Conservation (phyloP, 2,113 vertebrate species). For the Rana temporaria region DNA sequence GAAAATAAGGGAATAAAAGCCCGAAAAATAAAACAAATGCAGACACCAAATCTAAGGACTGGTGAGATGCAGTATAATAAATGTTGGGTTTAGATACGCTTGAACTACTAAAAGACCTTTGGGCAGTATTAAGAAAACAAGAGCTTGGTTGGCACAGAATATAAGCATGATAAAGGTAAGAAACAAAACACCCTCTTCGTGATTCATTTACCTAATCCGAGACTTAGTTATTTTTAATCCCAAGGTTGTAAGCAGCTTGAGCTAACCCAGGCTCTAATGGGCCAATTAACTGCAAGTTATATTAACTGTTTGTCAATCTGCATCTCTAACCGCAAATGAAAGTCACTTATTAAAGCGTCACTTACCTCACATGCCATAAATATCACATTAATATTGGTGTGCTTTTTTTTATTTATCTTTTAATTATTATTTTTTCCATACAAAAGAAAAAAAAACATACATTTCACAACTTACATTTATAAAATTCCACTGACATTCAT, state of each 20-base stretch:
- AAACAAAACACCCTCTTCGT: background rate
- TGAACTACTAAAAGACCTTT: too few species aligned
- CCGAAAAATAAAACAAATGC: too few species aligned
- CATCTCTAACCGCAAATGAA: background rate
- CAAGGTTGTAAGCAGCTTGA: constrained; percentile 35
- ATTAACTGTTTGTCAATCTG: constrained; percentile 20
- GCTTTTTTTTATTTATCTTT: too few species aligned
- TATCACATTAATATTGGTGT: background rate
- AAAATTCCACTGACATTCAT: too few species aligned
- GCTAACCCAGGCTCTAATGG: constrained; percentile 26
- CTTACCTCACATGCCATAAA: background rate
- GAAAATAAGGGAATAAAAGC: too few species aligned
- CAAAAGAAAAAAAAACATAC: too few species aligned
- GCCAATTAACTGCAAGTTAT: constrained; percentile 34
- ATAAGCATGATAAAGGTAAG: background rate
- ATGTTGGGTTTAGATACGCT: too few species aligned
- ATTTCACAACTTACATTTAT: too few species aligned
- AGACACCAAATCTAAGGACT: too few species aligned
- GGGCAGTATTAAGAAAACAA: background rate
- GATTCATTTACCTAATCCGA: constrained; percentile 28
- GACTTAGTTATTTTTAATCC: constrained; percentile 30
- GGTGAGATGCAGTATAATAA: too few species aligned
- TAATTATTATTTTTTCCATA: too few species aligned
- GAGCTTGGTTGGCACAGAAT: background rate
- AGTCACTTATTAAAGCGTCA: constrained; percentile 9